phyloP scores from a whole-genome alignment of 2,888 invertebrate genomes.

The Dolomedes plantarius region DNA sequence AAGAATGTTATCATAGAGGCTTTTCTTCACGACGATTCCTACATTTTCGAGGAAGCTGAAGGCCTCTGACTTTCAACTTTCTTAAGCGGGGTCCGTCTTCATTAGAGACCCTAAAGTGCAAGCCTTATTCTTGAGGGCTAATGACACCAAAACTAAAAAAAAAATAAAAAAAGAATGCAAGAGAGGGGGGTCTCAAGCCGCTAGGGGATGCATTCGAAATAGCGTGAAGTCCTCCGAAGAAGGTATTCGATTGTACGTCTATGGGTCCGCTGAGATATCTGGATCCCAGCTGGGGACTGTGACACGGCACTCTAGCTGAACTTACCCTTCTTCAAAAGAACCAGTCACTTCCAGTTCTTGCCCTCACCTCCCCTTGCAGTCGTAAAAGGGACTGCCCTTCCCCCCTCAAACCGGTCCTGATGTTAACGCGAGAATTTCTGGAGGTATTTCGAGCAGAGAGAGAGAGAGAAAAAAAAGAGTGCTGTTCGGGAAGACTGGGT shows the following conservation, averaged over 20 bases:
- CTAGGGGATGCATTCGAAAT: neutral
- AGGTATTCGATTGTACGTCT: slow-evolving; percentile 6
- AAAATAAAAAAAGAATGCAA: neutral
- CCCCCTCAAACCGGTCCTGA: neutral
- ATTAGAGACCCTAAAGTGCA: neutral
- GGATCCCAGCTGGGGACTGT: slow-evolving; percentile 56
- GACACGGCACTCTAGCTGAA: neutral
- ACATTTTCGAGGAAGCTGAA: too few relatives aligned
- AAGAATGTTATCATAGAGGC: too few relatives aligned
- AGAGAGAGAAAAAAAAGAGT: too few relatives aligned
- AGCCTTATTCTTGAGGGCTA: neutral
- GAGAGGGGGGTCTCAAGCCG: neutral
- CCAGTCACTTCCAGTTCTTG: slow-evolving; percentile 33
- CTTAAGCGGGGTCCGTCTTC: neutral
- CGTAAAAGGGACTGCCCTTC: slow-evolving; percentile 1
- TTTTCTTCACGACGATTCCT: too few relatives aligned
- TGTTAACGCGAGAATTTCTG: neutral
- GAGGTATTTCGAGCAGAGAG: neutral
- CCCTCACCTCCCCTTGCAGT: neutral
- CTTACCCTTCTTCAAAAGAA: slow-evolving; percentile 23
- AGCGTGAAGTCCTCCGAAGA: neutral
- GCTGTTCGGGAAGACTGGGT: too few relatives aligned
- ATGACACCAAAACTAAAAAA: slow-evolving; percentile 1
- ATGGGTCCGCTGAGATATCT: slow-evolving; percentile 15
- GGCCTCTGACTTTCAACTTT: too few relatives aligned